phyloP scores from a whole-genome alignment of 2,888 invertebrate genomes.

The Pasiphila rectangulata region DNA sequence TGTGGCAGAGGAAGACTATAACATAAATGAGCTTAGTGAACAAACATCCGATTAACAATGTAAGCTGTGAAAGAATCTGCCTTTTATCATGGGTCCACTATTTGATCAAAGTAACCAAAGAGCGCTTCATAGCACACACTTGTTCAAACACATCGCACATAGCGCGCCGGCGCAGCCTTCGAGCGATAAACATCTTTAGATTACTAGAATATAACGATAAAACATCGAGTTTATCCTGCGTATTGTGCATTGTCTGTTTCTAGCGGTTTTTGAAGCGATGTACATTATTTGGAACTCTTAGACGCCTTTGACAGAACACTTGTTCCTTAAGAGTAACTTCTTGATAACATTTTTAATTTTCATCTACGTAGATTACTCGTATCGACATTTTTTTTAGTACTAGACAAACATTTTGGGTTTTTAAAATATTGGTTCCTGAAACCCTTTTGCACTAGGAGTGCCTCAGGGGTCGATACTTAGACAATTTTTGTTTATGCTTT shows the following conservation, averaged over 20 bases:
- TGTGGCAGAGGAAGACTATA: no score
- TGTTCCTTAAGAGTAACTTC: no score
- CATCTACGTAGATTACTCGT: no score
- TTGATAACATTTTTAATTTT: no score
- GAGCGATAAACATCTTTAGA: slow-evolving; percentile 35
- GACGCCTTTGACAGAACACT: neutral
- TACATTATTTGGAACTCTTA: neutral
- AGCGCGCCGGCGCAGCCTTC: slow-evolving; percentile 40
- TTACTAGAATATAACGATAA: slow-evolving; percentile 31
- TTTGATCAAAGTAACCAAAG: slow-evolving; percentile 11
- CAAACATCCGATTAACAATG: neutral
- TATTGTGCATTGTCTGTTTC: slow-evolving; percentile 11
- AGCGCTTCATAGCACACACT: slow-evolving; percentile 39
- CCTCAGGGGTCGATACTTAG: no score
- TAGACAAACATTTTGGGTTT: no score
- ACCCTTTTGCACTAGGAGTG: no score
- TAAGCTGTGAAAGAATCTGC: neutral
- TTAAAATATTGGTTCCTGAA: no score
- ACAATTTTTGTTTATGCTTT: no score
- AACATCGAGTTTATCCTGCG: slow-evolving; percentile 21
- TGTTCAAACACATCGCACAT: slow-evolving; percentile 51
- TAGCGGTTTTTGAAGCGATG: neutral
- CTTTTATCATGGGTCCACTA: slow-evolving; percentile 2
- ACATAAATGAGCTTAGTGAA: neutral
- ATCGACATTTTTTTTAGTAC: no score